Evolutionary conservation across 2,113 vertebrate genomes (phyloP), one percentile per base, ranked within the genome.

Genomic region (Australoheros scitulus): DNA sequence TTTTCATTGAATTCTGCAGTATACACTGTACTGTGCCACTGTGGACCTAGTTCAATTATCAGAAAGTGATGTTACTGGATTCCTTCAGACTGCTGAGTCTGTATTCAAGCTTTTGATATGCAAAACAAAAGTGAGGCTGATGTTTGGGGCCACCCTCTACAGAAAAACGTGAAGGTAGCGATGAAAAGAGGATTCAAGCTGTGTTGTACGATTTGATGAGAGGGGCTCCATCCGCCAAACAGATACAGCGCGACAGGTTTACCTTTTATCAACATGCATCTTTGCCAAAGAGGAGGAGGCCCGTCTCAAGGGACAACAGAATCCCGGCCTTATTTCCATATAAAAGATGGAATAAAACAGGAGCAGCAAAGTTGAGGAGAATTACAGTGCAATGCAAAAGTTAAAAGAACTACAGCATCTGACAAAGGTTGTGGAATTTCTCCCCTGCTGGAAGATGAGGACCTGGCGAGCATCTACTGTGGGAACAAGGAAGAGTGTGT

Each of bases 161-260:
- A 87, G 58, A 43, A 2, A 41, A 87, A 85, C 43, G 57, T 26
- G 59, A 80, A 58, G 20, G 76, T 6, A 3, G 65, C 0, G 32
- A 86, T 79, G n/a, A 88, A 79, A 85, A 64, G 43, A 82, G 36
- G 60, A 77, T 24, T 76, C 65, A 29, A 41, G 38, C 58, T 68
- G 79, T 15, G 58, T 24, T 58, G 15, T 26, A 52, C 60, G 52
- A 65, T 41, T 5, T 41, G 76, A 72, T 60, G 76, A 29, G 76
- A 61, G 60, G 29, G 64, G 41, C 55, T 59, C 22, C 47, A 26
- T 70, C 18, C 47, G 70, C 20, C 65, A 47, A 72, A 59, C 57
- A 65, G 32, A 76, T 14, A 10, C 58, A 47, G 41, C 29, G 58
- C 9, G 61, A 59, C 32, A 76, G 58, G 38, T 83, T 68, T 50